Percentiles rank a stretch among this genome's conserved stretches.
These are phyloP conservation scores for Sepioteuthis lessoniana DNA, from an alignment of 2,888 invertebrate species.

Conservation along the genomic window DNA sequence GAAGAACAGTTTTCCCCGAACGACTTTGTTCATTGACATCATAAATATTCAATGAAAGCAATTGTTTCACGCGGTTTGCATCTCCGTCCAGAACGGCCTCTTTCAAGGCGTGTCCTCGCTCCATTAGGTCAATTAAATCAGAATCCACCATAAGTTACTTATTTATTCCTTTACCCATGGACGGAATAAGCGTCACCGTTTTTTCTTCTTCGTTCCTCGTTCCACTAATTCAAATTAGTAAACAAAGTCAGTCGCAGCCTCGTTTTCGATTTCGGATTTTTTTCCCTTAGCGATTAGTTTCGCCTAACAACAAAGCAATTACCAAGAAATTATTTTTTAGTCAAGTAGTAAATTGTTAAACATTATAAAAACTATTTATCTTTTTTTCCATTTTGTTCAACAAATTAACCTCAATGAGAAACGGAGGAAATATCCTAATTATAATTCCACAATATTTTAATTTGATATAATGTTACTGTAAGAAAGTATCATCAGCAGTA, in stretches of 20 bases:
- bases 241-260: background rate
- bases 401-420: no score
- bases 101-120: conserved; percentile 53
- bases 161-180: background rate
- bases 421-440: no score
- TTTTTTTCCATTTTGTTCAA: no score
- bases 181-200: background rate
- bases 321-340: no score
- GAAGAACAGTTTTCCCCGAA: conserved; percentile 56
- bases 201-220: no score
- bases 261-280: background rate
- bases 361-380: no score
- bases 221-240: background rate
- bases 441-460: no score
- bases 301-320: background rate
- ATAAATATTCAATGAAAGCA: conserved; percentile 51
- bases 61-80: conserved; percentile 47
- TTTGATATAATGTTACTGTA: no score
- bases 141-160: conserved; percentile 38
- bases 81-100: conserved; percentile 55
- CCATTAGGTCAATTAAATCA: conserved; percentile 55
- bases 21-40: conserved; percentile 53
- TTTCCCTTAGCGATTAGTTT: background rate
- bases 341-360: no score
- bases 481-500: no score